A percentile compares a stretch with the other conserved stretches of the same genome.
Evolutionary conservation across 2,113 vertebrate genomes (phyloP).

Genomic region (rat (Rattus norvegicus)): GRCr8 NC_086034.1:3516501-3517000

Average conservation of each 20-base stretch:
- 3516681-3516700: neutral
- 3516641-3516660: neutral
- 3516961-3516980: neutral
- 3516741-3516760: constrained; percentile 28
- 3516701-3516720: constrained; percentile 45
- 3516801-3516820: neutral
- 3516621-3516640: neutral
- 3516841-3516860: neutral
- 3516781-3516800: neutral
- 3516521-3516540: constrained; percentile 18
- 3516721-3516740: constrained; percentile 37
- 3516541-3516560: constrained; percentile 18
- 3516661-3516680: neutral
- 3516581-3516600: neutral
- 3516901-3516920: neutral
- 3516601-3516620: neutral
- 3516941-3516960: neutral
- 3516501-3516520: constrained; percentile 22
- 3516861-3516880: neutral
- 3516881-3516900: neutral
- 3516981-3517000: neutral
- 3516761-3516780: neutral
- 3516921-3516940: neutral
- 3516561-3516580: neutral
- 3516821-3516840: neutral